Conservation (phyloP, 2,113 vertebrate genomes). For the Oncorhynchus keta region DNA sequence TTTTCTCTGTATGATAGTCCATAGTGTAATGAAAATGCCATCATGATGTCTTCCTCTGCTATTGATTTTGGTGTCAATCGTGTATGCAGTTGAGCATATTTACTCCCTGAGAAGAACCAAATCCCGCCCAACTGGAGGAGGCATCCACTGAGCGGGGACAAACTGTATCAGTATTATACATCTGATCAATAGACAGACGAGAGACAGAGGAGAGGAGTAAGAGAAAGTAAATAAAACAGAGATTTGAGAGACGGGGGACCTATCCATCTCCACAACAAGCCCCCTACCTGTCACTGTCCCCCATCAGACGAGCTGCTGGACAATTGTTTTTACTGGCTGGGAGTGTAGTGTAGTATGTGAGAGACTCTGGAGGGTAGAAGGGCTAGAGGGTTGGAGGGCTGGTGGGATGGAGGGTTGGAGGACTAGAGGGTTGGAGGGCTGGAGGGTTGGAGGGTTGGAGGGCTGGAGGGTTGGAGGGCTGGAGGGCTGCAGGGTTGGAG, state of each 20-base stretch:
- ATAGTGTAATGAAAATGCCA: neutral
- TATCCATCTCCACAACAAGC: conserved; percentile 36
- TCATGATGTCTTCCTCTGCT: conserved; percentile 44
- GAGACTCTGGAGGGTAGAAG: conserved; percentile 32
- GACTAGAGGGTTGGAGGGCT: neutral
- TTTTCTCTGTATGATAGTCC: neutral
- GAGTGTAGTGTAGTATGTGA: conserved; percentile 29
- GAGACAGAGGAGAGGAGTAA: conserved; percentile 16
- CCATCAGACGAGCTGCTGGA: conserved; percentile 31
- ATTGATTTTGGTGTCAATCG: conserved; percentile 46
- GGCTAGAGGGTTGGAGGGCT: neutral
- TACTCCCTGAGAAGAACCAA: conserved; percentile 28
- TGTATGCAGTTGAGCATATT: conserved; percentile 17
- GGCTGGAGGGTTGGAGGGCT: too few species aligned
- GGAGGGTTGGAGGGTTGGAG: neutral
- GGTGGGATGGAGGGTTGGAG: too few species aligned
- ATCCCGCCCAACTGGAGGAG: conserved; percentile 36
- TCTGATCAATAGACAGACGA: conserved; percentile 40
- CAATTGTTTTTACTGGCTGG: conserved; percentile 51
- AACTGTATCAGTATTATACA: conserved; percentile 39
- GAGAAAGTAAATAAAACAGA: conserved; percentile 44
- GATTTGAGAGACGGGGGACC: conserved; percentile 45
- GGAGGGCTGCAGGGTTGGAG: too few species aligned
- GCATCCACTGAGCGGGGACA: conserved; percentile 14
- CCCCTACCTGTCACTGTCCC: conserved; percentile 31